These are phyloP conservation scores for Drosophila serrata DNA, from an alignment of 1,140 invertebrate genomes.

Conservation along the genomic window DNA sequence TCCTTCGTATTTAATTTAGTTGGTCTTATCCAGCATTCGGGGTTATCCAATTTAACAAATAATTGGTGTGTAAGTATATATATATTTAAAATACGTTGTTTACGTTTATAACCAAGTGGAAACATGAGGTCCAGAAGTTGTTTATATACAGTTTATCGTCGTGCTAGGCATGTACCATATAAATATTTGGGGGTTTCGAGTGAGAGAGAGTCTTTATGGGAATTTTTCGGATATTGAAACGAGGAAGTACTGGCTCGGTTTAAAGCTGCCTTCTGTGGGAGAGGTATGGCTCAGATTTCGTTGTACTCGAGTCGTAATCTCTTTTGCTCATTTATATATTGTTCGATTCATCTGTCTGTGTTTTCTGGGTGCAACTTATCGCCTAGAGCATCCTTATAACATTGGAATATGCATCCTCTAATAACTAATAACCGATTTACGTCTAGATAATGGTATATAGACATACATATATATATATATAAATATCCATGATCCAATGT, in stretches of 20 bases:
- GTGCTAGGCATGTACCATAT: conserved; percentile 32
- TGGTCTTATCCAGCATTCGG: conserved; percentile 78
- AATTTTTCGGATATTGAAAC: conserved; percentile 7
- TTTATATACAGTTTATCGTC: conserved; percentile 59
- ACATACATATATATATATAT: conserved; percentile 61
- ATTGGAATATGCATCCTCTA: conserved; percentile 36
- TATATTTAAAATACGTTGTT: conserved; percentile 46
- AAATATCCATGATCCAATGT: conserved; percentile 58
- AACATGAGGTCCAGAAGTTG: conserved; percentile 80
- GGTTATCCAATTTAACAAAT: conserved; percentile 61
- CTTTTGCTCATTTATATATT: conserved; percentile 23
- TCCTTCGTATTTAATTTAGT: conserved; percentile 71
- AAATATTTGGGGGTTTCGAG: conserved; percentile 12
- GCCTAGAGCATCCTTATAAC: conserved; percentile 45
- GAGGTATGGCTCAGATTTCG: conserved; percentile 56
- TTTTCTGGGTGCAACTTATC: conserved; percentile 32
- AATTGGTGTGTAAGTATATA: conserved; percentile 40
- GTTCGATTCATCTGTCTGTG: conserved; percentile 30
- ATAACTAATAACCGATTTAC: conserved; percentile 40
- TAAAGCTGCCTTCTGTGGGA: conserved; percentile 50
- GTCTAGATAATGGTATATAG: conserved; percentile 40
- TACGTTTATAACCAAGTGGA: conserved; percentile 50
- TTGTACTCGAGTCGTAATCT: conserved; percentile 59
- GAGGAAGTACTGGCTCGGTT: conserved; percentile 24
- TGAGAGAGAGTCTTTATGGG: conserved; percentile 7